Conservation (phyloP, 2,797 vertebrate genomes). For the Pachyuromys duprasi region DNA sequence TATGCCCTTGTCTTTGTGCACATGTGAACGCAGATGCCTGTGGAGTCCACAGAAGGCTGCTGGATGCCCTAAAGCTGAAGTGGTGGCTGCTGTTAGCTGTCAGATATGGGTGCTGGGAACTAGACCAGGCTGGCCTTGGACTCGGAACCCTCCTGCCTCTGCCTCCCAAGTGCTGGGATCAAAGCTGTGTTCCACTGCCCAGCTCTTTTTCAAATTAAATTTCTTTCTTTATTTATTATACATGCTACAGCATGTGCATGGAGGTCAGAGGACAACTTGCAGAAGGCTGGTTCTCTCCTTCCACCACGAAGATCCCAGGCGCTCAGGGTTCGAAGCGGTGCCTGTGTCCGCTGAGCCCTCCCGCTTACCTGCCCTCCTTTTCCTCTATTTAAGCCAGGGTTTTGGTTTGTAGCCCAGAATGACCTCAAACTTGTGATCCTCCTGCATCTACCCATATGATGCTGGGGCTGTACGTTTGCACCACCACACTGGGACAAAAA, state of each 20-base stretch:
- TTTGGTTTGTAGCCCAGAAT: neutral
- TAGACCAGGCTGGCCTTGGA: neutral
- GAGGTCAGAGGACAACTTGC: neutral
- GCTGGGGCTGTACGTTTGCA: neutral
- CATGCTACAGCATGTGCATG: neutral
- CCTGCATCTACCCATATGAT: neutral
- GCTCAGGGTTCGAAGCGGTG: too few relatives aligned
- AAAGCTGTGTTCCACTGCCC: neutral
- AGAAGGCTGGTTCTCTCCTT: neutral
- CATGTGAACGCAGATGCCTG: neutral
- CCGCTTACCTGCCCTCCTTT: neutral
- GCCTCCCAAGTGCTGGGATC: neutral
- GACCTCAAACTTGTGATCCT: neutral
- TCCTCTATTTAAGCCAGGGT: neutral
- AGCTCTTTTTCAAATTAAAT: neutral
- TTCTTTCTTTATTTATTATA: neutral
- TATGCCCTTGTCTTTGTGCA: neutral
- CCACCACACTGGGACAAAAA: neutral
- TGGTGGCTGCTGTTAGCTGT: neutral
- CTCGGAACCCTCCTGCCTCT: neutral
- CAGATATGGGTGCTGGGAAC: neutral
- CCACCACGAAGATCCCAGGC: too few relatives aligned
- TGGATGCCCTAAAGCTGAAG: neutral
- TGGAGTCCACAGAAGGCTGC: neutral
- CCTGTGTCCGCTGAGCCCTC: neutral